phyloP scores from a whole-genome alignment of 2,888 invertebrate genomes.

The Pseudanteris insignis region DNA sequence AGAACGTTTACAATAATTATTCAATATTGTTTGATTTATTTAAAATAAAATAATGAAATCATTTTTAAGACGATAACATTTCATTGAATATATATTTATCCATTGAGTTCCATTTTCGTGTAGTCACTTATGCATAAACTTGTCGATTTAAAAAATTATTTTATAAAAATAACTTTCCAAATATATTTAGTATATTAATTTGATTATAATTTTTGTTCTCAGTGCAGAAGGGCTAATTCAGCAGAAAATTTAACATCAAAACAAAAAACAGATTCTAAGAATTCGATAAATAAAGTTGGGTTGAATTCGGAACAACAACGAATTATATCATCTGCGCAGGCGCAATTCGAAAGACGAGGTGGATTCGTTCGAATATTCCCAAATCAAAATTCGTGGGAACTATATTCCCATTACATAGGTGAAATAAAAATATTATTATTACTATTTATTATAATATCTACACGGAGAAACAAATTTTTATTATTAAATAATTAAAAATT shows the following conservation, averaged over 20 bases:
- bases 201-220: slow-evolving; percentile 32
- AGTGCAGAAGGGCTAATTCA: slow-evolving; percentile 79
- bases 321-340: slow-evolving; percentile 77
- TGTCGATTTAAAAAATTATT: no score
- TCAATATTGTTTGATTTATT: not conserved
- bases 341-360: slow-evolving; percentile 84
- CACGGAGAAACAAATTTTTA: no score
- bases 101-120: not conserved
- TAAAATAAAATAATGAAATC: not conserved
- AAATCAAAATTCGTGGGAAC: slow-evolving; percentile 86
- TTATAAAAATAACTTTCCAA: no score
- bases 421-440: not conserved
- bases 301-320: slow-evolving; percentile 82
- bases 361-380: slow-evolving; percentile 94
- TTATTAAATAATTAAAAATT: no score
- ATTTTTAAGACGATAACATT: no score
- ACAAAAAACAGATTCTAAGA: slow-evolving; percentile 60
- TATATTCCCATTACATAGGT: slow-evolving; percentile 82
- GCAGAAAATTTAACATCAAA: slow-evolving; percentile 72
- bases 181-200: no score
- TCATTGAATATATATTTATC: not conserved
- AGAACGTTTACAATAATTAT: slow-evolving; percentile 92
- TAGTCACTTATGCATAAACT: no score
- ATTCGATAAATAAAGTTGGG: slow-evolving; percentile 63
- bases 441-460: no score